Conservation (phyloP, 2,113 vertebrate genomes). For the Pangasianodon gigas region DNA sequence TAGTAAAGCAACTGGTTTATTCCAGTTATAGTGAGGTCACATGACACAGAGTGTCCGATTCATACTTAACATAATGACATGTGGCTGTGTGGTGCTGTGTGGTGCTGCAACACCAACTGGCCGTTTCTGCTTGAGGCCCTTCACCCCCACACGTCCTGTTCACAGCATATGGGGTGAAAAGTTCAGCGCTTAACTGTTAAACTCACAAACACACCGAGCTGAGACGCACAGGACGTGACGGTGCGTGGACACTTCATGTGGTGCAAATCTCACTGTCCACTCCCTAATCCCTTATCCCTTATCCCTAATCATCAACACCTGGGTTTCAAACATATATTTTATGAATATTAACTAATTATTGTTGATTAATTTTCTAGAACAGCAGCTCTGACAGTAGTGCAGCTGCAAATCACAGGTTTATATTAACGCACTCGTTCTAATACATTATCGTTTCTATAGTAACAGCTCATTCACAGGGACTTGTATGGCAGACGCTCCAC, state of each 20-base stretch:
- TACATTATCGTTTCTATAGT: background rate
- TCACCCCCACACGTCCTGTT: conserved; percentile 16
- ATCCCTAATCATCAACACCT: too few species aligned
- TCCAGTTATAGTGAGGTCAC: background rate
- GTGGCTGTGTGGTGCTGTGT: background rate
- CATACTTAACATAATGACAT: background rate
- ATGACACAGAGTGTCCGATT: background rate
- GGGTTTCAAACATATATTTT: background rate
- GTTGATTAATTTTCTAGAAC: background rate
- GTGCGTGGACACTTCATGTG: background rate
- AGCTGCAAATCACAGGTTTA: background rate
- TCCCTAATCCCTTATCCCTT: background rate
- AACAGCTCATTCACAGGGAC: background rate
- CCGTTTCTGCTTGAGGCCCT: background rate
- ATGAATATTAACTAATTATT: background rate
- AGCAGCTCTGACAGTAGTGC: background rate
- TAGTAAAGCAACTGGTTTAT: background rate
- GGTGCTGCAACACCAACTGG: conserved; percentile 1
- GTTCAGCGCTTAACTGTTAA: conserved; percentile 40
- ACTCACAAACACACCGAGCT: background rate
- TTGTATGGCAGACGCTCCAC: background rate
- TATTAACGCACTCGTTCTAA: background rate
- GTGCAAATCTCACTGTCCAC: background rate
- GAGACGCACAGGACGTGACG: background rate
- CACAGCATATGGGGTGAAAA: conserved; percentile 36